These are phyloP conservation scores for Marcusenius ussheri DNA, from an alignment of 2,113 vertebrate species.

Conservation along the genomic window DNA sequence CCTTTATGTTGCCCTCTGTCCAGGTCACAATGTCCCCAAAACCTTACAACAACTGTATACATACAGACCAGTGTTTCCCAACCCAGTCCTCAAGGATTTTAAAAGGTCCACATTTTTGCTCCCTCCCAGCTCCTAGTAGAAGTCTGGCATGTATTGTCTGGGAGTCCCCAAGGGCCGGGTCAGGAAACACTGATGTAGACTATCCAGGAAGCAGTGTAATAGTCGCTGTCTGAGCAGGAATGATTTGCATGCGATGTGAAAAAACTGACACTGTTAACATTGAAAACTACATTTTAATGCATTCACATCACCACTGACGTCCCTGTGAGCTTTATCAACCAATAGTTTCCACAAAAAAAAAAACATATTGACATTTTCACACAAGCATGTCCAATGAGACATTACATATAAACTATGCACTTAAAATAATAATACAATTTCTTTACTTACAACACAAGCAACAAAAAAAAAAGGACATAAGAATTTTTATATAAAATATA, in stretches of 20 bases:
- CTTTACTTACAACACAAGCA: neutral
- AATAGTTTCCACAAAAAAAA: neutral
- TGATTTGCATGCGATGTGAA: neutral
- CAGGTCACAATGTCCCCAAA: neutral
- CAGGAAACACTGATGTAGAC: neutral
- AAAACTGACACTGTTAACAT: neutral
- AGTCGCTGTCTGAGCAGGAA: neutral
- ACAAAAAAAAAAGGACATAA: neutral
- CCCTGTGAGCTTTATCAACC: neutral
- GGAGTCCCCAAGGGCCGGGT: neutral
- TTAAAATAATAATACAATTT: neutral
- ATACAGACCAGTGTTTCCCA: neutral
- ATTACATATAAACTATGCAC: neutral
- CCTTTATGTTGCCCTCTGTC: neutral
- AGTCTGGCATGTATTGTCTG: neutral
- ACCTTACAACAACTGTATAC: neutral
- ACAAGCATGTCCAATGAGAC: neutral
- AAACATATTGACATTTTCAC: neutral
- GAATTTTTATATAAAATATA: constrained; percentile 11
- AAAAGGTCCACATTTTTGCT: neutral
- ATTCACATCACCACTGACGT: neutral
- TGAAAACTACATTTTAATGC: neutral
- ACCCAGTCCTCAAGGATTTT: neutral
- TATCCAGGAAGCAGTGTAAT: neutral
- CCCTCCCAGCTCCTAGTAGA: neutral